phyloP scores from a whole-genome alignment of 2,113 vertebrate species.

The Cyphomyrus plagiostoma region DNA sequence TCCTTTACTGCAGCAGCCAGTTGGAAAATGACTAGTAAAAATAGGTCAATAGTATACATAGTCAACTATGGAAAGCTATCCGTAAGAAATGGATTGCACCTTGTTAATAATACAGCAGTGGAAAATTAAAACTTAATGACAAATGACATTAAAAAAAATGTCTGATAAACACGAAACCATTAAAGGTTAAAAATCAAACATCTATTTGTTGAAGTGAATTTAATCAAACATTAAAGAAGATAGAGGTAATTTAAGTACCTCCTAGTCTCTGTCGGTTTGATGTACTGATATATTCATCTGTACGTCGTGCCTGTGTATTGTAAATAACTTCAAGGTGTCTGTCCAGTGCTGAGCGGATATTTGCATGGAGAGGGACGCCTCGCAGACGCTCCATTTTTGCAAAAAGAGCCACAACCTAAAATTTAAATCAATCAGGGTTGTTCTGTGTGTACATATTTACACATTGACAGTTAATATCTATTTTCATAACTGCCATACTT shows the following conservation, averaged over 20 bases:
- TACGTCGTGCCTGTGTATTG: constrained; percentile 45
- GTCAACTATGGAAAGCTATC: not conserved
- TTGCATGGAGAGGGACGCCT: constrained; percentile 44
- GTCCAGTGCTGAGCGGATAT: constrained; percentile 49
- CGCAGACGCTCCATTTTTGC: constrained; percentile 52
- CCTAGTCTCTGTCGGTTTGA: constrained; percentile 48
- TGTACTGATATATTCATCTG: constrained; percentile 43
- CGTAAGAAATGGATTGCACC: not conserved
- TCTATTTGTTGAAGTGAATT: not conserved
- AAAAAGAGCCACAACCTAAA: constrained; percentile 57
- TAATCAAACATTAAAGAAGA: no score
- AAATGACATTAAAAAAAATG: not conserved
- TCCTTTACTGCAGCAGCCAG: constrained; percentile 53
- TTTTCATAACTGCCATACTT: not conserved
- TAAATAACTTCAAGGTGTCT: constrained; percentile 52
- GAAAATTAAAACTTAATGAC: not conserved
- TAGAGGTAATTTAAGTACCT: no score
- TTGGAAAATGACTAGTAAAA: constrained; percentile 46
- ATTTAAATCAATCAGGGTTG: not conserved
- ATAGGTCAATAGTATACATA: not conserved
- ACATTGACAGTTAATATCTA: not conserved
- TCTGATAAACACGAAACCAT: not conserved
- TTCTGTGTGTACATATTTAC: not conserved
- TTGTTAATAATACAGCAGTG: not conserved
- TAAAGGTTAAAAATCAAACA: not conserved